Conservation (phyloP, 2,113 vertebrate genomes). For the Myotis brandtii region DNA sequence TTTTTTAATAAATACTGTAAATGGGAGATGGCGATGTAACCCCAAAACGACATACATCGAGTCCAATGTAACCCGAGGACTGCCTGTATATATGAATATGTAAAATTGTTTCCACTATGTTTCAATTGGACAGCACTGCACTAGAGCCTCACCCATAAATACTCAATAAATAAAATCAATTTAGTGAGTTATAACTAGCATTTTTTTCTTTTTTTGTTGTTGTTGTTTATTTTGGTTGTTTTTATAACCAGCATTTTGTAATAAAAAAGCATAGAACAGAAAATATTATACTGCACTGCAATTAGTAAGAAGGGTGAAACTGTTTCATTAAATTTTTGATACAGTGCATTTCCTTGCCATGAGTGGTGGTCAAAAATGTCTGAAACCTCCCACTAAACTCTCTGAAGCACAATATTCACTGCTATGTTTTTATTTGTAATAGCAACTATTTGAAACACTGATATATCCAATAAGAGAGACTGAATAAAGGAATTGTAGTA, state of each 20-base stretch:
- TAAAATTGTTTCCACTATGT: background rate
- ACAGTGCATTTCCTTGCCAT: background rate
- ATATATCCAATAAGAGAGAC: background rate
- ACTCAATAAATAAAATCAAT: slow-evolving; percentile 33
- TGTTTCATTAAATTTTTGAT: slow-evolving; percentile 15
- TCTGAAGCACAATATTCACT: slow-evolving; percentile 5
- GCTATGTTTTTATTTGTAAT: background rate
- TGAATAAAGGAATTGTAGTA: slow-evolving; percentile 18
- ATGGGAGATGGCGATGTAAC: too few species aligned
- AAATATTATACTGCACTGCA: background rate
- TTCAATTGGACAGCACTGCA: background rate
- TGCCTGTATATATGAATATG: background rate
- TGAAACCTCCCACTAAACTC: background rate
- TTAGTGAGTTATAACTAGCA: background rate
- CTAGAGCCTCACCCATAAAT: background rate
- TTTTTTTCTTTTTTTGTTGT: too few species aligned
- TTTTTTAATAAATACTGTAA: too few species aligned
- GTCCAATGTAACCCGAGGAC: too few species aligned
- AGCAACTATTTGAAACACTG: slow-evolving; percentile 42
- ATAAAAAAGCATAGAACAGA: background rate
- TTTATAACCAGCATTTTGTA: background rate
- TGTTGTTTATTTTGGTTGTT: too few species aligned
- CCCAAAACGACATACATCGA: too few species aligned
- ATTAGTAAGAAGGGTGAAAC: background rate
- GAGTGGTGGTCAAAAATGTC: background rate